Conservation (phyloP, 1,140 invertebrate genomes). For the Vollenhovia emeryi region DNA sequence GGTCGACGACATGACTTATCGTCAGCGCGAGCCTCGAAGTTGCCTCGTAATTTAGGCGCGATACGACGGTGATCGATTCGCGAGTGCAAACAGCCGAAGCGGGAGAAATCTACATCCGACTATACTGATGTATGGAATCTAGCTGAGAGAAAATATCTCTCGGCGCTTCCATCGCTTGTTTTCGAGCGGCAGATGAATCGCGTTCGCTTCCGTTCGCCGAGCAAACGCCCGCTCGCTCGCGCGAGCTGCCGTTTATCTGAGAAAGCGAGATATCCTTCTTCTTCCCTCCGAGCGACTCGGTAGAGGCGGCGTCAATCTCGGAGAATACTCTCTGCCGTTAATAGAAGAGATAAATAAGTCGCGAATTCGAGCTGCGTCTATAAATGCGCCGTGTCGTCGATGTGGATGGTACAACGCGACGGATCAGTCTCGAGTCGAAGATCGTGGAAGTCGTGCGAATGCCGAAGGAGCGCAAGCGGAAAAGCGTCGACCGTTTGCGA, state of each 20-base stretch:
- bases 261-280: not conserved
- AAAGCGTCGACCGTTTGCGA: not conserved
- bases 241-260: not conserved
- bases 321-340: not conserved
- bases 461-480: not conserved
- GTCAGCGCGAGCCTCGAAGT: not conserved
- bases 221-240: not conserved
- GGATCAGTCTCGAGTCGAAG: not conserved
- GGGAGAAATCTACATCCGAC: not conserved
- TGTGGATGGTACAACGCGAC: not conserved
- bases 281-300: not conserved
- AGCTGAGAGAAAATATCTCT: not conserved
- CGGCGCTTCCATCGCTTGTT: not conserved
- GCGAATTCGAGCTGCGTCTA: constrained; percentile 32
- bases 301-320: not conserved
- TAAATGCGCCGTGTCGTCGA: constrained; percentile 1
- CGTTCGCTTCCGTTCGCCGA: not conserved
- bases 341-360: constrained; percentile 13
- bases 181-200: constrained; percentile 9
- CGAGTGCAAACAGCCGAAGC: not conserved
- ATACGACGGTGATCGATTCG: not conserved
- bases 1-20: constrained; percentile 9
- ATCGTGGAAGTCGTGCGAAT: not conserved
- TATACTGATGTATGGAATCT: not conserved
- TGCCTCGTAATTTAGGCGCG: not conserved